phyloP scores from a whole-genome alignment of 2,797 vertebrate genomes.

The Prionace glauca region DNA sequence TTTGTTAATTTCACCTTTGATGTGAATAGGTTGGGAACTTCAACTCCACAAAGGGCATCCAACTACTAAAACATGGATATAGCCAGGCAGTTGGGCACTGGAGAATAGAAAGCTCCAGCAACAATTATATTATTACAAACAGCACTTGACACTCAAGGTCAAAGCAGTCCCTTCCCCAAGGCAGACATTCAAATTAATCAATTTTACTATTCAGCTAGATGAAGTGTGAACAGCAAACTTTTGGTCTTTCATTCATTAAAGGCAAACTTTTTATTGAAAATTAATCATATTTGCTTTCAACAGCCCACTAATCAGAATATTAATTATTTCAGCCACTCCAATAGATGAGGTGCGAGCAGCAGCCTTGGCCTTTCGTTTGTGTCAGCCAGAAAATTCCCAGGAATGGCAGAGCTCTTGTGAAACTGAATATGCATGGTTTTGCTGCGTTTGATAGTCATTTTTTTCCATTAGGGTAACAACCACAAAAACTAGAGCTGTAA shows the following conservation, averaged over 20 bases:
- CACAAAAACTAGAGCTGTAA: background rate
- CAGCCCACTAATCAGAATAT: slow-evolving; percentile 3
- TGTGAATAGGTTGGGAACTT: background rate
- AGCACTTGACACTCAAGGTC: background rate
- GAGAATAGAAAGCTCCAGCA: background rate
- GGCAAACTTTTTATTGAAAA: background rate
- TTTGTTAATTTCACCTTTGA: background rate
- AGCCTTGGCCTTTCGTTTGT: background rate
- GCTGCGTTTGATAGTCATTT: background rate
- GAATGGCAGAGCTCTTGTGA: background rate
- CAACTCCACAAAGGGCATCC: background rate
- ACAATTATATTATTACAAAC: slow-evolving; percentile 20
- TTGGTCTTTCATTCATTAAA: background rate
- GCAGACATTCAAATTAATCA: slow-evolving; percentile 26
- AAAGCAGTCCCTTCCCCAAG: background rate
- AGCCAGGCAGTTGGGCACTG: background rate
- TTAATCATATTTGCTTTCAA: background rate
- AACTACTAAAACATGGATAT: background rate
- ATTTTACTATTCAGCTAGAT: slow-evolving; percentile 10
- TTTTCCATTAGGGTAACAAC: background rate
- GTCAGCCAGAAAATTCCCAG: background rate
- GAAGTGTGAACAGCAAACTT: background rate
- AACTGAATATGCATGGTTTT: background rate
- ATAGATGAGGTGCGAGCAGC: background rate
- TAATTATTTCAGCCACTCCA: background rate